Evolutionary conservation across 2,113 vertebrate genomes (phyloP).

Genomic region (Mirza zaza): DNA sequence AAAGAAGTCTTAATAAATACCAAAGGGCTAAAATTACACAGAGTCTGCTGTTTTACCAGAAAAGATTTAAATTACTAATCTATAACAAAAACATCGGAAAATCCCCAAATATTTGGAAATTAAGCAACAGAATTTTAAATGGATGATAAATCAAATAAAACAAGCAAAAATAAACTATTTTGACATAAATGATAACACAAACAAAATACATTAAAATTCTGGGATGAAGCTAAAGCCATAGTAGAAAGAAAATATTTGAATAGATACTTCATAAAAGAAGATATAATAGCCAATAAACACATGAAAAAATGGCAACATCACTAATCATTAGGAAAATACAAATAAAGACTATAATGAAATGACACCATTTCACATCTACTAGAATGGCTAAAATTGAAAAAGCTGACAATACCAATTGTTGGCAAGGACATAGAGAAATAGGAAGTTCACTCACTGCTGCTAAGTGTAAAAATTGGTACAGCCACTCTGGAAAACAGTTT

Average conservation of each 20-base stretch:
- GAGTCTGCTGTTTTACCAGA: neutral
- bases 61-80: neutral
- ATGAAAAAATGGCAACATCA: neutral
- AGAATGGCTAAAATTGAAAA: neutral
- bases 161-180: slow-evolving; percentile 2
- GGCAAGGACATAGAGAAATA: slow-evolving; percentile 8
- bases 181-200: slow-evolving; percentile 9
- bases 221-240: neutral
- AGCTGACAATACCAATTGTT: neutral
- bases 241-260: slow-evolving; percentile 34
- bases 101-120: neutral
- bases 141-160: neutral
- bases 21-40: neutral
- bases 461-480: neutral
- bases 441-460: neutral
- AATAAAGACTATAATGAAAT: neutral
- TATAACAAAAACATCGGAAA: neutral
- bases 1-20: neutral
- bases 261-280: neutral
- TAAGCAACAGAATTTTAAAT: neutral
- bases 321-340: neutral
- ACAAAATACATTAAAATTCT: neutral
- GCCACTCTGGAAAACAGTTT: neutral
- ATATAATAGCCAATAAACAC: neutral
- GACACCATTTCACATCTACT: neutral